Conservation (phyloP, 2,113 vertebrate species). For the Prunella fulvescens region DNA sequence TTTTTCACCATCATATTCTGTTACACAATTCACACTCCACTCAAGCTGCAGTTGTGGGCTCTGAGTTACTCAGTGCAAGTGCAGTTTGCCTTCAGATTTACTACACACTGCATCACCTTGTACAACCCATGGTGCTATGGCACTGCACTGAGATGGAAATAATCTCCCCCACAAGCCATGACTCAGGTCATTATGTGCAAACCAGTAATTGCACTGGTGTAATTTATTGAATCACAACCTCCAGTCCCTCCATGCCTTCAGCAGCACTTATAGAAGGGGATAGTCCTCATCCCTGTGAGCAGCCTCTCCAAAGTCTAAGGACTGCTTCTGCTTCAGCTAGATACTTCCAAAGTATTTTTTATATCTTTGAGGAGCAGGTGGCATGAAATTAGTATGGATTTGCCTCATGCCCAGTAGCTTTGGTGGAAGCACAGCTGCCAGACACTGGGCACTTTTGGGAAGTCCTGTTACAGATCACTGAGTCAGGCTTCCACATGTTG, state of each 20-base stretch:
- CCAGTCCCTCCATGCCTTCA: not conserved
- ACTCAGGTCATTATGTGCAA: constrained; percentile 31
- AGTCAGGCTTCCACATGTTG: not conserved
- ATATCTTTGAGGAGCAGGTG: not conserved
- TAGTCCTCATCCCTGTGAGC: not conserved
- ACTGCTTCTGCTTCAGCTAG: not conserved
- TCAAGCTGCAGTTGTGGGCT: not conserved
- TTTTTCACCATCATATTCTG: not conserved
- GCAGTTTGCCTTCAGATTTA: constrained; percentile 1
- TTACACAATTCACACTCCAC: not conserved
- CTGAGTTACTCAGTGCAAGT: not conserved
- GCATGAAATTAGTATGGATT: not conserved
- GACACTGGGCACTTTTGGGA: not conserved
- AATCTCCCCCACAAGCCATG: not conserved
- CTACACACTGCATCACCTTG: not conserved
- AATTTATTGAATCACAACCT: not conserved
- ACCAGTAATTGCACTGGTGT: not conserved
- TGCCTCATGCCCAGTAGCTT: not conserved
- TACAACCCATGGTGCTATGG: not conserved
- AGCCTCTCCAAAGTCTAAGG: not conserved
- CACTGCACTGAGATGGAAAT: not conserved
- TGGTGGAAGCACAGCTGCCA: not conserved
- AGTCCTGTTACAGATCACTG: not conserved
- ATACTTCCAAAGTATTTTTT: not conserved
- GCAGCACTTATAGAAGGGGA: not conserved